Evolutionary conservation across 1,140 invertebrate species (phyloP), one percentile per base, ranked within the genome.

Genomic region (Lepeophtheirus salmonis): DNA sequence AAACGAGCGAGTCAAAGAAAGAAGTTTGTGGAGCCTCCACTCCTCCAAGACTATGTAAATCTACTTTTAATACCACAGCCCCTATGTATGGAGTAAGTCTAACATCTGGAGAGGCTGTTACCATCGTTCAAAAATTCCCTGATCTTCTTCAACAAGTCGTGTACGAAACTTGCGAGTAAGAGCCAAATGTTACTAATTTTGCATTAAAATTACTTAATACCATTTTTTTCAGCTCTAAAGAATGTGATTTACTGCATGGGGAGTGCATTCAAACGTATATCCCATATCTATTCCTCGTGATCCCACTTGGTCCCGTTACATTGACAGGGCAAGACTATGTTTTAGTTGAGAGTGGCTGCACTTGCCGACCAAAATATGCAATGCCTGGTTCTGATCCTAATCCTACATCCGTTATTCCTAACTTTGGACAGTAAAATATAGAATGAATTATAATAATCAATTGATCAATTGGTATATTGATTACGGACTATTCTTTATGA

Each of bases 51-150:
- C 74, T 91, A 14, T 91, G 88, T 67, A 82, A 83, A 67, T 88
- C 86, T 2, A 76, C 84, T 52, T 90, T 88, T 71, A 90, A 90
- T 71, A 90, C 87, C 1, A 90, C 87, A 25, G 88, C 87, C 12
- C 87, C 87, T 2, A 86, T 89, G 83, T 89, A 89, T 69, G 88
- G 88, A 3, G 84, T 90, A 20, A 89, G 85, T 20, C 73, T 91
- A 3, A 91, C 88, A 2, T 89, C 86, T 18, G 87, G 87, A 12
- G 84, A 89, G 69, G 86, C 86, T 1, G 86, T 90, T 56, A 89
- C 87, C 24, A 91, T 91, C 64, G 87, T 90, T 20, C 88, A 91
- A 73, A 91, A 90, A 71, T 91, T 91, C 68, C 88, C 88, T 2
- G 86, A 90, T 73, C 75, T 91, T n/a, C 70, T 91, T 25, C 88